These are phyloP conservation scores for Hemicentrotus pulcherrimus DNA, from an alignment of 35 echinoderm and acorn worm species.

Conservation along the genomic window DNA sequence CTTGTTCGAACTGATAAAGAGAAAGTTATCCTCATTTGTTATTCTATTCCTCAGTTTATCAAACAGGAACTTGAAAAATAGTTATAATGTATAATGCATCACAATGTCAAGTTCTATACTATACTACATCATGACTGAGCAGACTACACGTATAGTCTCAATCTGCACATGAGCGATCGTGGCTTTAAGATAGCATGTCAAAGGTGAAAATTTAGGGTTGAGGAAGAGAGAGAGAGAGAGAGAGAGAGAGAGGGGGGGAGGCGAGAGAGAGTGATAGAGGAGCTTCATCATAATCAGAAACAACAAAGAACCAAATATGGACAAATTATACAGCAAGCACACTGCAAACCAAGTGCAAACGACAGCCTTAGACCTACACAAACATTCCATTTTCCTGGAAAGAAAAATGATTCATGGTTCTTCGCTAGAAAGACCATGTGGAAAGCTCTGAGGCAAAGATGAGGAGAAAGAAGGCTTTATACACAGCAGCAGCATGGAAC, in stretches of 20 bases:
- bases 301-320: constrained; percentile 11
- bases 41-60: too few relatives aligned
- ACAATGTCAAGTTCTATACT: background rate
- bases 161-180: background rate
- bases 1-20: too few relatives aligned
- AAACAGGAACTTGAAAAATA: too few relatives aligned
- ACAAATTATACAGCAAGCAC: background rate
- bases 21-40: too few relatives aligned
- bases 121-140: background rate
- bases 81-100: background rate
- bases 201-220: background rate
- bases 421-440: background rate
- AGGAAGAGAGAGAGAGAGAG: background rate
- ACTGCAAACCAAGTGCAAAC: background rate
- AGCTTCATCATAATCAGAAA: background rate
- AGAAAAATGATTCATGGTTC: constrained; percentile 3
- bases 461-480: background rate
- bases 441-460: background rate
- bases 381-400: background rate
- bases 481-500: background rate
- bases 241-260: too few relatives aligned
- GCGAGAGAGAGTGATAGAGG: too few relatives aligned
- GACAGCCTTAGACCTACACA: background rate
- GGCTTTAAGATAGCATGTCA: constrained; percentile 11
- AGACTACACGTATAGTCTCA: background rate